These are phyloP conservation scores for Pelodytes ibericus DNA, from an alignment of 2,797 vertebrate genomes.

Conservation along the genomic window DNA sequence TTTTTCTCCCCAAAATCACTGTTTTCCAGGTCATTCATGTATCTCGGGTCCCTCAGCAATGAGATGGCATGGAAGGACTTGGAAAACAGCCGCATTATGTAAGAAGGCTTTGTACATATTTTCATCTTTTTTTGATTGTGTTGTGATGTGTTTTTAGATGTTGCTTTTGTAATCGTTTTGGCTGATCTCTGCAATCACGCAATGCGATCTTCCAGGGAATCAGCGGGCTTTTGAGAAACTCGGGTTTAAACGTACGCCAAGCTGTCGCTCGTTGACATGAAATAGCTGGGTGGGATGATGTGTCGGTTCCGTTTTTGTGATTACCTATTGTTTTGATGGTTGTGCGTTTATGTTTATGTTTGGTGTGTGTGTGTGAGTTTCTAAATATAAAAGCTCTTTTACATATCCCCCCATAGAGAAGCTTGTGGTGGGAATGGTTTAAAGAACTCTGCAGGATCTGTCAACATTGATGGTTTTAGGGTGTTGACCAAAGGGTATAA, in stretches of 20 bases:
- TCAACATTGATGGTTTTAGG: too few species aligned
- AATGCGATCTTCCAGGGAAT: conserved; percentile 43
- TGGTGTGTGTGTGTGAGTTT: conserved; percentile 22
- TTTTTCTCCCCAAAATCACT: conserved; percentile 44
- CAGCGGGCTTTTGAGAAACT: conserved; percentile 37
- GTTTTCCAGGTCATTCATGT: conserved; percentile 37
- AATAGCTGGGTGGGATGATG: conserved; percentile 26
- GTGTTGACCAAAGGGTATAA: too few species aligned
- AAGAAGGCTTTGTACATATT: conserved; percentile 52
- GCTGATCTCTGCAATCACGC: conserved; percentile 44
- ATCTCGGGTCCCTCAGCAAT: conserved; percentile 45
- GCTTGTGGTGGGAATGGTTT: background rate
- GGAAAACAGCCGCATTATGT: conserved; percentile 25
- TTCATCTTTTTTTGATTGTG: conserved; percentile 46
- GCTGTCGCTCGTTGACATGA: conserved; percentile 24
- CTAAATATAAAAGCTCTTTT: conserved; percentile 18
- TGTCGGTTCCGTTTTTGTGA: conserved; percentile 34
- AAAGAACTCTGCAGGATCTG: background rate
- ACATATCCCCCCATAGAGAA: background rate
- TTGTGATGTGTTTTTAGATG: conserved; percentile 51
- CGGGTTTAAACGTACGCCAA: conserved; percentile 23
- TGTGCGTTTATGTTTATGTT: conserved; percentile 11
- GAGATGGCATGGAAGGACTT: conserved; percentile 31
- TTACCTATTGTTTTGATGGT: conserved; percentile 30
- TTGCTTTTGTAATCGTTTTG: conserved; percentile 28